Evolutionary conservation across 2,888 invertebrate genomes (phyloP), one percentile per base, ranked within the genome.

Genomic region (Drosophila suboccidentalis): DNA sequence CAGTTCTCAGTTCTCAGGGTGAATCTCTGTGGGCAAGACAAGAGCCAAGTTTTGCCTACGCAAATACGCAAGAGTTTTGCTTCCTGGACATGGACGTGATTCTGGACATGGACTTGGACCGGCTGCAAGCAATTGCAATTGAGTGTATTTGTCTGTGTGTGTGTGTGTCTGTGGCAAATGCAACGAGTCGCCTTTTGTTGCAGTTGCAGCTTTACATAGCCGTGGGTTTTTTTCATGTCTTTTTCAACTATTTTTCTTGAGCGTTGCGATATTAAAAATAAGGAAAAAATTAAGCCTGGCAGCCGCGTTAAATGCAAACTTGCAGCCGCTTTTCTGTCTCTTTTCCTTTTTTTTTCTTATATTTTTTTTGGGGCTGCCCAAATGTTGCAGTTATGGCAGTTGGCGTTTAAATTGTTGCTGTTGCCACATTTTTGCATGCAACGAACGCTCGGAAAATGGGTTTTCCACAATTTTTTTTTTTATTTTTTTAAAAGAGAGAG

Each of bases 291-390:
- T 88, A 90, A 86, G 86, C 86, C 90, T 86, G 89, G 90, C 90
- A 86, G 89, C 90, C 88, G 89, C 90, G 87, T 78, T 86, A 90
- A 84, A 84, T 89, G 89, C 87, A 89, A 84, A 84, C 83, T 84
- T 84, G 81, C 87, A 87, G 78, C 87, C 75, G 82, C 80, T 81
- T 83, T 86, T 75, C 79, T 49, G 38, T 61, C 32, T 39, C 36
- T 55, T 36, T 46, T 59, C 2, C 11, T n/a, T 17, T 26, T n/a
- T 17, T 39, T n/a, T n/a, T n/a, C n/a, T n/a, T 15, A 8, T 29
- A 8, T 26, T 46, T 62, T 75, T 69, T 68, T 15, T 19, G 19
- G 19, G n/a, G n/a, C n/a, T 71, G 80, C 73, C 78, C 78, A 78
- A 78, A 78, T 75, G 84, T 80, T 80, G 83, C 76, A 71, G 76